Conservation (phyloP, 2,113 vertebrate genomes). For the Tetrao urogallus region DNA sequence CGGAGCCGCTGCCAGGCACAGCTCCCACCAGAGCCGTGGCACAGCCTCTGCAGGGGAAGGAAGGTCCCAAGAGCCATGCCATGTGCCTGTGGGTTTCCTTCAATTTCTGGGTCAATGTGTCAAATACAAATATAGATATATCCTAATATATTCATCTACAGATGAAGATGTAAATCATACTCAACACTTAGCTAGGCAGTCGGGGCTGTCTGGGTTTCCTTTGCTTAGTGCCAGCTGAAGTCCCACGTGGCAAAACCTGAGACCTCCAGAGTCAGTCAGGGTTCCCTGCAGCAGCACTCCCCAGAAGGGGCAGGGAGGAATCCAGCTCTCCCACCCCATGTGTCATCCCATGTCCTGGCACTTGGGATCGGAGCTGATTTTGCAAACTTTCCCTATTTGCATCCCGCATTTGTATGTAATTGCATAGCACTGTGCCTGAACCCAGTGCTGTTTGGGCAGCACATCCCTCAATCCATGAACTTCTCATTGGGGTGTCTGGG, state of each 20-base stretch:
- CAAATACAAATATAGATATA: not conserved
- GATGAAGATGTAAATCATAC: not conserved
- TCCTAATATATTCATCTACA: accelerated
- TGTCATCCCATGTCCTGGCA: not conserved
- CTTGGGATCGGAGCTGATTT: not conserved
- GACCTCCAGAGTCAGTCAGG: not conserved
- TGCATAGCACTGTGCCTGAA: not conserved
- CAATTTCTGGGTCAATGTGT: not conserved
- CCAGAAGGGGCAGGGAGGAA: not conserved
- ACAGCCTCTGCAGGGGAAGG: not conserved
- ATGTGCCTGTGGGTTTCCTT: not conserved
- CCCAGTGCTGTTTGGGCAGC: not conserved
- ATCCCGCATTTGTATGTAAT: slow-evolving; percentile 17
- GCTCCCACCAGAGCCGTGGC: not conserved
- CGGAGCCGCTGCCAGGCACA: not conserved
- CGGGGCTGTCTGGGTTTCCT: not conserved
- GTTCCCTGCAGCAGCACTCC: not conserved
- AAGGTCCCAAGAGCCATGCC: not conserved
- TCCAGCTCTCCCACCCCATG: not conserved
- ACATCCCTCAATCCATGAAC: not conserved
- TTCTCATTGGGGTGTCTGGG: accelerated
- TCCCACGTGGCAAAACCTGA: accelerated
- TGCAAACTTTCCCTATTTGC: slow-evolving; percentile 37
- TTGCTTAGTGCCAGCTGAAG: not conserved
- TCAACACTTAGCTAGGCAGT: accelerated